Evolutionary conservation across 2,797 vertebrate genomes (phyloP).

Genomic region (Microctenopoma stevenorrisi): DNA sequence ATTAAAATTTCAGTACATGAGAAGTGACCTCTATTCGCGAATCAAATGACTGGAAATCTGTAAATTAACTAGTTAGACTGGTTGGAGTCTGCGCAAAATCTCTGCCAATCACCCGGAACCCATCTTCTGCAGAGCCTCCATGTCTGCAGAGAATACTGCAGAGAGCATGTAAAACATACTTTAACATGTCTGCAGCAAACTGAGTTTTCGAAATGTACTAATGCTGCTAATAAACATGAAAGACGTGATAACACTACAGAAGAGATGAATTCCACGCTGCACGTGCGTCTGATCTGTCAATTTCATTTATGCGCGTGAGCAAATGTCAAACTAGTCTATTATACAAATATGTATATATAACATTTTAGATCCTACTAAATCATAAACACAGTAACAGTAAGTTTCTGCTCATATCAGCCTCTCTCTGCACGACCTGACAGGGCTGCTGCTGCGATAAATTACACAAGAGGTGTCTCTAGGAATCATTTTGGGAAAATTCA

Average conservation of each 20-base stretch:
- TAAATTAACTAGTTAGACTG: slow-evolving; percentile 73
- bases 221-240: not conserved
- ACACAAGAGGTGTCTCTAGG: slow-evolving; percentile 52
- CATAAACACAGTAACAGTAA: slow-evolving; percentile 19
- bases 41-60: slow-evolving; percentile 77
- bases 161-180: not conserved
- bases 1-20: slow-evolving; percentile 92
- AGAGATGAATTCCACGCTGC: not conserved
- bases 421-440: slow-evolving; percentile 41
- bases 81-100: slow-evolving; percentile 68
- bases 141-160: slow-evolving; percentile 38
- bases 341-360: slow-evolving; percentile 8
- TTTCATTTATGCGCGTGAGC: not conserved
- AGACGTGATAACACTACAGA: not conserved
- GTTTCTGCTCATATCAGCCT: slow-evolving; percentile 44
- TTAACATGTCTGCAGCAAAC: slow-evolving; percentile 4
- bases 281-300: not conserved
- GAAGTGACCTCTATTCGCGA: slow-evolving; percentile 82
- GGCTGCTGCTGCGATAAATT: slow-evolving; percentile 53
- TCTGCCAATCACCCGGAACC: slow-evolving; percentile 68
- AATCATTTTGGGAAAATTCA: slow-evolving; percentile 61
- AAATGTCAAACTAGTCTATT: not conserved
- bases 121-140: slow-evolving; percentile 56
- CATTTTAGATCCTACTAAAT: slow-evolving; percentile 22
- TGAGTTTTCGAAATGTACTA: not conserved